A percentile compares a stretch with the other conserved stretches of the same genome.
These are phyloP conservation scores for Scaptomyza parva DNA, from an alignment of 2,888 invertebrate genomes.

Conservation along the genomic window DNA sequence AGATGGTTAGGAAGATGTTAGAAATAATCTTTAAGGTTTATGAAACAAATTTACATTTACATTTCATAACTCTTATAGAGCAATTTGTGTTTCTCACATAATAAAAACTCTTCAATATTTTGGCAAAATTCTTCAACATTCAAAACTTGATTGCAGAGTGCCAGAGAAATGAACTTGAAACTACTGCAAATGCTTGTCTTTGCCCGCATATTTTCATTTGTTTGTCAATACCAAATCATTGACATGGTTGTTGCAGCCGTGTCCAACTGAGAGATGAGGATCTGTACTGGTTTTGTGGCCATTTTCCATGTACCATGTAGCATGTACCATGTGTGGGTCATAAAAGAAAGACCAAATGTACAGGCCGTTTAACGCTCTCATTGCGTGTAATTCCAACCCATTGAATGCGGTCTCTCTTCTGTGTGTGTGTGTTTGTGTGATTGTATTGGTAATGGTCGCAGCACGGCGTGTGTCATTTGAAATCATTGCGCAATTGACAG, in stretches of 20 bases:
- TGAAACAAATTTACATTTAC: not conserved
- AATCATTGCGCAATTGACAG: constrained; percentile 75
- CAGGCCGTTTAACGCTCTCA: constrained; percentile 59
- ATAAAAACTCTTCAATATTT: not conserved
- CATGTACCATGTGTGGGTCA: constrained; percentile 30
- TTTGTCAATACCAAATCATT: not conserved
- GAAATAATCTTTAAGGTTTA: not conserved
- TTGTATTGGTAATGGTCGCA: constrained; percentile 3
- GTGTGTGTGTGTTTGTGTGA: constrained; percentile 1
- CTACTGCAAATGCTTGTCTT: not conserved
- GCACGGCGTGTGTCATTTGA: constrained; percentile 59
- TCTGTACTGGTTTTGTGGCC: constrained; percentile 35
- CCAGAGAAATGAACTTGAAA: not conserved
- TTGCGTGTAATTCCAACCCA: constrained; percentile 67
- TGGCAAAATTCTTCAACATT: too few relatives aligned
- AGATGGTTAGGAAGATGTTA: too few relatives aligned
- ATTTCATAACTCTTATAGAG: too few relatives aligned
- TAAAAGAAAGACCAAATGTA: constrained; percentile 41
- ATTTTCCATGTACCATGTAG: too few relatives aligned
- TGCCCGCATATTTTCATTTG: not conserved
- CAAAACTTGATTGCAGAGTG: not conserved
- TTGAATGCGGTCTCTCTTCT: constrained; percentile 46
- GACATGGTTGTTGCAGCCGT: constrained; percentile 1
- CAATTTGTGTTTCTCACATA: not conserved
- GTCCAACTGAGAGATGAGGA: constrained; percentile 9